These are phyloP conservation scores for Sebastes taczanowskii DNA, from an alignment of 2,797 vertebrate species.

Conservation along the genomic window DNA sequence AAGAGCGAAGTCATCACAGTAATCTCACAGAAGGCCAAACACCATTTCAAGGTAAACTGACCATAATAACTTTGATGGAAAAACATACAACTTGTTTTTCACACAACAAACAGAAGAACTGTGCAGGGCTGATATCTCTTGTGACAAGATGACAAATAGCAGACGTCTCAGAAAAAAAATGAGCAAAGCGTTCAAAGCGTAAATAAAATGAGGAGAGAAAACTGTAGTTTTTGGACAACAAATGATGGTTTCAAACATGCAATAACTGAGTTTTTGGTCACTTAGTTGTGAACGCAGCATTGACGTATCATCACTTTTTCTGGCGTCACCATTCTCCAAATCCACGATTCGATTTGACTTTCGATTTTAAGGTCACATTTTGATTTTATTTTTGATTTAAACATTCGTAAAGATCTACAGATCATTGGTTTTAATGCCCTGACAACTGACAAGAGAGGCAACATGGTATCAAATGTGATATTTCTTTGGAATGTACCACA, in stretches of 20 bases:
- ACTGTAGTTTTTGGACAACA: not conserved
- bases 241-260: not conserved
- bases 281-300: not conserved
- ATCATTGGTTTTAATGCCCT: too few species aligned
- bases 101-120: not conserved
- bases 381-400: too few species aligned
- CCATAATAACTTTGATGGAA: slow-evolving; percentile 42
- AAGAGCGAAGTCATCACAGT: slow-evolving; percentile 78
- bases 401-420: too few species aligned
- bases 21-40: slow-evolving; percentile 71
- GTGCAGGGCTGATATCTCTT: not conserved
- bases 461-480: too few species aligned
- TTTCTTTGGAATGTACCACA: too few species aligned
- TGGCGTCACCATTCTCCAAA: not conserved
- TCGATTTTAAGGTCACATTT: not conserved
- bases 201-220: not conserved
- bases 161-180: not conserved
- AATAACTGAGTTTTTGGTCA: not conserved
- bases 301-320: not conserved
- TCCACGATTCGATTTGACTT: not conserved
- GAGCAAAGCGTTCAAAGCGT: not conserved
- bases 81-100: slow-evolving; percentile 6
- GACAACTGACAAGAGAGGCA: too few species aligned
- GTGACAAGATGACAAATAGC: not conserved
- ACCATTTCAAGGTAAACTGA: slow-evolving; percentile 61